Conservation (phyloP, 2,797 vertebrate species). For the Semotilus atromaculatus region DNA sequence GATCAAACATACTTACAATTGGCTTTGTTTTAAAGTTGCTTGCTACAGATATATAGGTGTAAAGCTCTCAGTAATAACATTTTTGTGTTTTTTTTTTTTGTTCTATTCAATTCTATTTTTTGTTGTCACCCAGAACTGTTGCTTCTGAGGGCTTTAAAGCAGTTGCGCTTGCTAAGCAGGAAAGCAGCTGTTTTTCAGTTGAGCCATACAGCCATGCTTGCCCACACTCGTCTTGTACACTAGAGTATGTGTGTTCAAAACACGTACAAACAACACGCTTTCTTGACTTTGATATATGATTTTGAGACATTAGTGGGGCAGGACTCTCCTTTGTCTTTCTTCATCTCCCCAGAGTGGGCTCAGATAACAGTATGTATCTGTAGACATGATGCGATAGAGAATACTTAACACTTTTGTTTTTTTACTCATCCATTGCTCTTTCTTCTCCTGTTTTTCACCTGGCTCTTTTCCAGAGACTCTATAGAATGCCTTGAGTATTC, state of each 20-base stretch:
- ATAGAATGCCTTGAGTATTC: background rate
- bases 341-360: background rate
- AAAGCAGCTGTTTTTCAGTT: conserved; percentile 4
- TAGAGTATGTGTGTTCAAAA: background rate
- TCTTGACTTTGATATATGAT: conserved; percentile 6
- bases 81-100: background rate
- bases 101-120: background rate
- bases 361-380: background rate
- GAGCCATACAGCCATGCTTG: conserved; percentile 22
- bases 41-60: background rate
- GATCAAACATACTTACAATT: background rate
- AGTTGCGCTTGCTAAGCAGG: conserved; percentile 9
- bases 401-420: background rate
- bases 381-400: background rate
- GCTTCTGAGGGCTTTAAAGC: background rate
- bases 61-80: background rate
- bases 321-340: background rate
- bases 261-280: conserved; percentile 13
- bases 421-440: background rate
- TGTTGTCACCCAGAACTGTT: background rate
- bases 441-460: background rate
- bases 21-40: background rate
- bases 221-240: conserved; percentile 25
- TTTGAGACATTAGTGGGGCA: background rate
- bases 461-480: background rate